These are phyloP conservation scores for Cricetomys ansorgei DNA, from an alignment of 2,113 vertebrate genomes.

Conservation along the genomic window DNA sequence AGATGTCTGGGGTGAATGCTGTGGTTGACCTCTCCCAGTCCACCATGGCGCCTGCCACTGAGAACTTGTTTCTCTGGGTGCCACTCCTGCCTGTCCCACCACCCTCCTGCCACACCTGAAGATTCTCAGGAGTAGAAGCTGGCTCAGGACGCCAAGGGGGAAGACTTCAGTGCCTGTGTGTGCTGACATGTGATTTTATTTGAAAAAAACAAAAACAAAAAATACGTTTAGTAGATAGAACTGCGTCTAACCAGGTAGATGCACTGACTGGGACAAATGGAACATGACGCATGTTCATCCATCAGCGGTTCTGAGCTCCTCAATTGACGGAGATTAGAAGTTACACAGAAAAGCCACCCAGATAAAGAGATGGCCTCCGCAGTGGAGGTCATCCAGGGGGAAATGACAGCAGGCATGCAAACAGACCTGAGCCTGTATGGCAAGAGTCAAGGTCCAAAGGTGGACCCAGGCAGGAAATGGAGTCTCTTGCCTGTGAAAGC, in stretches of 20 bases:
- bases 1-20: not conserved
- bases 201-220: not conserved
- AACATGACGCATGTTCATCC: not conserved
- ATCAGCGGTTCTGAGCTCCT: not conserved
- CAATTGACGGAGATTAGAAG: not conserved
- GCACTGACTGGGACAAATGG: not conserved
- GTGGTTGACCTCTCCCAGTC: not conserved
- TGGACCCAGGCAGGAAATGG: not conserved
- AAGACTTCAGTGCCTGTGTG: not conserved
- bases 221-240: not conserved
- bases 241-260: not conserved
- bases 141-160: not conserved
- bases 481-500: not conserved
- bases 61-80: not conserved
- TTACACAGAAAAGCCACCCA: not conserved
- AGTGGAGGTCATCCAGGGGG: too few relatives aligned
- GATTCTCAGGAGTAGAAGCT: not conserved
- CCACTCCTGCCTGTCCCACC: not conserved
- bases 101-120: not conserved
- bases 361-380: not conserved
- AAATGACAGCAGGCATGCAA: not conserved
- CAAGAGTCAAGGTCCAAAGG: not conserved
- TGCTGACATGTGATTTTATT: not conserved
- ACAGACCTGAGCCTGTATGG: not conserved
- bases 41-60: rapidly evolving